Evolutionary conservation across 1,140 invertebrate genomes (phyloP), one percentile per base, ranked within the genome.

Genomic region (Mya arenaria): DNA sequence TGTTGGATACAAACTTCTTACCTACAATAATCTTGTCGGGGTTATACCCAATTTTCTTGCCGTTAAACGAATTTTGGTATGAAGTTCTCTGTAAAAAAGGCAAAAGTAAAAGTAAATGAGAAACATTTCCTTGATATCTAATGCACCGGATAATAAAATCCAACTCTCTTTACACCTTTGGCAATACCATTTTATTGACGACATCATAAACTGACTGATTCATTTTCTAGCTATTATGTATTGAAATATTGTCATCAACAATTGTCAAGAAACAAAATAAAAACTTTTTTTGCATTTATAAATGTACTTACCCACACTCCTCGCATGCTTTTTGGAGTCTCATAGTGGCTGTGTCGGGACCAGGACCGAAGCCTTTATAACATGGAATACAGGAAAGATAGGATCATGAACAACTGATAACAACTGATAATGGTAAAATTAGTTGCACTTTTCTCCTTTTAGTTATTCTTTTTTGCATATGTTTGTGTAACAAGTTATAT

Each of bases 11-110:
- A n/a, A n/a, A n/a, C n/a, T n/a, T n/a, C 75, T 36, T 63, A 82
- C 79, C 60, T 32, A 82, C 48, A 32, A 82, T 36, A 10, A 74
- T 23, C 56, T 69, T 73, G 69, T 82, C 79, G n/a, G 79, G 79
- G 28, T 82, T 34, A n/a, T 52, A 82, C 10, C 71, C 79, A 5
- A 82, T 17, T 34, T 82, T 82, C 68, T 82, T 82, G 17, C 69
- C 69, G n/a, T 66, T 74, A 41, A 73, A 82, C 17, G 69, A 48
- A 30, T 39, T 73, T 34, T 82, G 68, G 48, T 82, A 82, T 17
- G 79, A 73, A 19, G 79, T 82, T 52, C 23, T 37, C 79, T 82
- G 52, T 19, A 80, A 79, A 28, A 44, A 13, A 69, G 0, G 4
- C 15, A 32, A 60, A 19, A 74, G 6, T 41, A 48, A 48, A 52